A percentile compares a stretch with the other conserved stretches of the same genome.
phyloP scores from a whole-genome alignment of 2,113 vertebrate species.

The Camelus dromedarius region DNA sequence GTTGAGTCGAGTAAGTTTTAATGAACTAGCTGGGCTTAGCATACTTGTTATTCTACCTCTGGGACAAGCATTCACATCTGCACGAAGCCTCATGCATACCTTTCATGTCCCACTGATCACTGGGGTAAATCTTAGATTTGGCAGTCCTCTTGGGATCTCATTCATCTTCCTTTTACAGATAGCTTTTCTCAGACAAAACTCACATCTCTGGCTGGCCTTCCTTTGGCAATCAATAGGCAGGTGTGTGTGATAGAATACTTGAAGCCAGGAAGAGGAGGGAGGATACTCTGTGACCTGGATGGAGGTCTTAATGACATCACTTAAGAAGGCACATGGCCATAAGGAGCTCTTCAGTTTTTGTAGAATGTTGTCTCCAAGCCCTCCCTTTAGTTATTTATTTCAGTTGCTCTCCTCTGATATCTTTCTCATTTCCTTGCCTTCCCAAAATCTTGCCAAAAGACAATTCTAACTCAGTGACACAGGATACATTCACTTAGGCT shows the following conservation, averaged over 20 bases:
- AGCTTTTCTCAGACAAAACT: constrained; percentile 38
- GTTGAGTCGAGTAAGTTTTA: constrained; percentile 73
- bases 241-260: background rate
- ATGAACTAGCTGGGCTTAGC: constrained; percentile 74
- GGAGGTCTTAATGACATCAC: background rate
- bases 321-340: background rate
- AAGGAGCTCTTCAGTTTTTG: background rate
- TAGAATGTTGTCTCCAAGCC: background rate
- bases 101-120: constrained; percentile 65
- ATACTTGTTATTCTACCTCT: constrained; percentile 62
- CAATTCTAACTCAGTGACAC: background rate
- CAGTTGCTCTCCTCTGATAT: background rate
- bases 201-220: background rate
- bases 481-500: background rate
- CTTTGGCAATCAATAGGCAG: background rate
- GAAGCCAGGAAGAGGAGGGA: background rate
- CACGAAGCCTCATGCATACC: constrained; percentile 49
- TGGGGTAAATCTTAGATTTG: constrained; percentile 24
- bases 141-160: background rate
- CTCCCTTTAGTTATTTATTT: background rate
- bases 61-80: constrained; percentile 64
- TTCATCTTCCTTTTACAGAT: background rate
- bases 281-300: background rate
- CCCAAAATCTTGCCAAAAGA: background rate
- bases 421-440: background rate